Percentiles rank a stretch among this genome's conserved stretches.
These are phyloP conservation scores for Leptopterna dolabrata DNA, from an alignment of 2,888 invertebrate genomes.

Conservation along the genomic window DNA sequence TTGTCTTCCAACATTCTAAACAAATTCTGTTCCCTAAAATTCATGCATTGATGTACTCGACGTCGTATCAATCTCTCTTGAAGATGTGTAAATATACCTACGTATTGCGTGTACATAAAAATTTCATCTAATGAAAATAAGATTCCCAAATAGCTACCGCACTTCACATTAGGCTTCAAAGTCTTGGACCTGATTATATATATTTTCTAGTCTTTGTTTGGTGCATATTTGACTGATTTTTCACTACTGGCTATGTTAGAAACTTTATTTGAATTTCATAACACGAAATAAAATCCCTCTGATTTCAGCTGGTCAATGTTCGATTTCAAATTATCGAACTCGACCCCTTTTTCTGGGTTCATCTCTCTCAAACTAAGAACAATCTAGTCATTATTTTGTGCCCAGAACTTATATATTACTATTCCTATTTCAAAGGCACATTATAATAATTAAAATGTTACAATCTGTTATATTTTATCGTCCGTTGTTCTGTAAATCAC, in stretches of 20 bases:
- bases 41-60: background rate
- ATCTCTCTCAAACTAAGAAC: background rate
- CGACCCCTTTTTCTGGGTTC: background rate
- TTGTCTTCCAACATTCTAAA: background rate
- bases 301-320: too few species aligned
- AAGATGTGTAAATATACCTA: background rate
- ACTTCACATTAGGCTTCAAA: constrained; percentile 14
- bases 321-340: too few species aligned
- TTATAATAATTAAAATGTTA: constrained; percentile 36
- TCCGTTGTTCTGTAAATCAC: constrained; percentile 56
- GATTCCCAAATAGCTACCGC: background rate
- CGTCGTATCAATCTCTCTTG: background rate
- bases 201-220: constrained; percentile 28
- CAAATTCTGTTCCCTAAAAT: background rate
- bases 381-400: constrained; percentile 5
- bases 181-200: constrained; percentile 1
- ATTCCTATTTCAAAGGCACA: background rate
- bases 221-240: constrained; percentile 13
- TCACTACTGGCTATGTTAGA: background rate
- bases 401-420: background rate
- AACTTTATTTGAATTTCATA: background rate
- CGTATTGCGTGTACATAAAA: background rate
- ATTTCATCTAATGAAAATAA: background rate
- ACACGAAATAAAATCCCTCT: background rate
- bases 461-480: constrained; percentile 57